These are phyloP conservation scores for Drosophila basisetae DNA, from an alignment of 2,888 invertebrate genomes.

Conservation along the genomic window DNA sequence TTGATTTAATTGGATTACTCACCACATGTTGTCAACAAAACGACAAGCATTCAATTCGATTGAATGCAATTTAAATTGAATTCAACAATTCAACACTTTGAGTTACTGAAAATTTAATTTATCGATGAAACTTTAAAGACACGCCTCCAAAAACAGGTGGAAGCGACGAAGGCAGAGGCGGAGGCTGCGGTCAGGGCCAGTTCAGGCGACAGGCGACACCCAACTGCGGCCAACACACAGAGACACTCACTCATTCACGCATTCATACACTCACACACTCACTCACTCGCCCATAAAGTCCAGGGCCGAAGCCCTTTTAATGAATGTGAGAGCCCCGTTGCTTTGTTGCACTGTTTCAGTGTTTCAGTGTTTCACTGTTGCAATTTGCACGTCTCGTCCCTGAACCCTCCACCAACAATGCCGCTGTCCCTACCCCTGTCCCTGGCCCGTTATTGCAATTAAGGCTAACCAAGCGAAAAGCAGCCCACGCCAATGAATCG, in stretches of 20 bases:
- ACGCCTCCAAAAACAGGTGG: slow-evolving; percentile 5
- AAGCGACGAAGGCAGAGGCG: neutral
- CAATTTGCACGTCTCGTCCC: slow-evolving; percentile 4
- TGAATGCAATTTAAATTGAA: slow-evolving; percentile 78
- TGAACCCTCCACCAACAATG: neutral
- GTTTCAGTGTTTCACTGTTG: slow-evolving; percentile 25
- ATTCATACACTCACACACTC: slow-evolving; percentile 18
- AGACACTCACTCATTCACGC: neutral
- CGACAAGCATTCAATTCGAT: slow-evolving; percentile 77
- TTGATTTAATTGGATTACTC: slow-evolving; percentile 82
- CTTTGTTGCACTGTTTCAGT: slow-evolving; percentile 30
- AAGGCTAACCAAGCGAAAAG: slow-evolving; percentile 72
- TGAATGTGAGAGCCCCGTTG: slow-evolving; percentile 73
- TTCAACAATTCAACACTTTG: slow-evolving; percentile 69
- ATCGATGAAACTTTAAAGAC: slow-evolving; percentile 53
- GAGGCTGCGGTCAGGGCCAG: neutral
- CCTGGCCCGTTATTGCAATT: slow-evolving; percentile 60
- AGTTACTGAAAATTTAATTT: slow-evolving; percentile 45
- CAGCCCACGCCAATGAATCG: slow-evolving; percentile 34
- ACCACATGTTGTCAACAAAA: slow-evolving; percentile 74
- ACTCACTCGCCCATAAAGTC: slow-evolving; percentile 26
- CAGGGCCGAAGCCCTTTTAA: slow-evolving; percentile 64
- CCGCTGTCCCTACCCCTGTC: neutral
- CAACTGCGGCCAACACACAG: slow-evolving; percentile 9
- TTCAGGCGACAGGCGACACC: neutral